Conservation (phyloP, 2,888 invertebrate species). For the Caenorhabditis macrosperma region DNA sequence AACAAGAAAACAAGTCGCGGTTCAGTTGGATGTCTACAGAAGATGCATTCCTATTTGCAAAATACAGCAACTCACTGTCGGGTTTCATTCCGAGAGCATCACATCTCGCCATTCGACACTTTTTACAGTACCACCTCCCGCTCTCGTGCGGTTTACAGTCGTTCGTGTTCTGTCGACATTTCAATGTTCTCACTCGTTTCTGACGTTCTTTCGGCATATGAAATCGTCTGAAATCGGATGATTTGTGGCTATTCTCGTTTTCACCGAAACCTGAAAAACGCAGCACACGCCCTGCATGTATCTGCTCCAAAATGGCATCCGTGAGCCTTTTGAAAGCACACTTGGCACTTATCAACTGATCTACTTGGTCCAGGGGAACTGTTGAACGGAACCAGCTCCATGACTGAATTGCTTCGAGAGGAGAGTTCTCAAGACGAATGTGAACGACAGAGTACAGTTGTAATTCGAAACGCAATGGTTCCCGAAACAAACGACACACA, state of each 20-base stretch:
- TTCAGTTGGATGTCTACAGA: constrained; percentile 28
- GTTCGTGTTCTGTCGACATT: constrained; percentile 9
- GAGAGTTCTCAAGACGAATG: too few species aligned
- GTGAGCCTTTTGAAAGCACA: constrained; percentile 29
- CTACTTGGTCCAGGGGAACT: too few species aligned
- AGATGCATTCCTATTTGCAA: not conserved
- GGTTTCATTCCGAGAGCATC: constrained; percentile 26
- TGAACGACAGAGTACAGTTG: too few species aligned
- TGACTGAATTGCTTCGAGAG: too few species aligned
- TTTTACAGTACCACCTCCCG: constrained; percentile 35
- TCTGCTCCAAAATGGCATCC: constrained; percentile 43
- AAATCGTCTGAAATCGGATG: constrained; percentile 10
- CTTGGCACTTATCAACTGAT: constrained; percentile 19
- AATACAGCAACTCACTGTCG: constrained; percentile 19
- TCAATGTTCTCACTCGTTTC: not conserved
- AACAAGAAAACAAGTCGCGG: not conserved
- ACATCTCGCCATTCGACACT: constrained; percentile 20
- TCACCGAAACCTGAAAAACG: constrained; percentile 15
- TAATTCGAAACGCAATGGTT: too few species aligned
- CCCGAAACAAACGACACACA: too few species aligned
- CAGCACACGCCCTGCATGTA: constrained; percentile 36
- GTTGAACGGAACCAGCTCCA: too few species aligned
- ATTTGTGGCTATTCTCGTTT: constrained; percentile 23
- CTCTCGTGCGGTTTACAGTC: constrained; percentile 2
- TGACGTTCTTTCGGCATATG: not conserved